phyloP scores from a whole-genome alignment of 2,888 invertebrate species.

The Phyllotreta striolata region DNA sequence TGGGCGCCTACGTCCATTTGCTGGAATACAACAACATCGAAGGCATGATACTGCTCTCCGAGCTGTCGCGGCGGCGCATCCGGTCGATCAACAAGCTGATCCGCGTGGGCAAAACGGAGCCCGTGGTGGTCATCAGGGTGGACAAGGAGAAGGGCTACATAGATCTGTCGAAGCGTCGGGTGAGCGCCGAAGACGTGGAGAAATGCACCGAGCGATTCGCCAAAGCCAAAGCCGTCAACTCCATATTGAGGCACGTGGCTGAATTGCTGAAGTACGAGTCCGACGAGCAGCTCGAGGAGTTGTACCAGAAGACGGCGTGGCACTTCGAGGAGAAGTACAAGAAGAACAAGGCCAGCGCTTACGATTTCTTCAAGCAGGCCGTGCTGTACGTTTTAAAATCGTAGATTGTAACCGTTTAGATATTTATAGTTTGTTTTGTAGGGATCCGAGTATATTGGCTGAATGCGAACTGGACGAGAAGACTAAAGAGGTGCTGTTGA shows the following conservation, averaged over 20 bases:
- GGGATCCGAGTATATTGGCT: conserved; percentile 93
- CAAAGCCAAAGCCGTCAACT: conserved; percentile 98
- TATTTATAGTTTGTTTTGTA: conserved; percentile 57
- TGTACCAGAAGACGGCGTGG: conserved; percentile 98
- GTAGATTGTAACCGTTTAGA: no score
- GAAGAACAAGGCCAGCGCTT: conserved; percentile 92
- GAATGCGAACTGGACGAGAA: conserved; percentile 94
- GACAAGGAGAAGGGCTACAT: conserved; percentile 99
- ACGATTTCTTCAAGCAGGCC: conserved; percentile 98
- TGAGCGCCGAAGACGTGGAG: conserved; percentile 96
- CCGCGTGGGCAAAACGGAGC: conserved; percentile 97
- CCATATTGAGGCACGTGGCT: conserved; percentile 96
- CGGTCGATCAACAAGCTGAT: conserved; percentile 99
- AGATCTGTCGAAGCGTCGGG: conserved; percentile 98
- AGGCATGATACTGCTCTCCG: conserved; percentile 98
- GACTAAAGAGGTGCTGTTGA: conserved; percentile 90
- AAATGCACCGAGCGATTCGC: conserved; percentile 99
- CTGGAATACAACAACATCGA: conserved; percentile 99
- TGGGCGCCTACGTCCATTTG: conserved; percentile 99
- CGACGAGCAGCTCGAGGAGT: conserved; percentile 92
- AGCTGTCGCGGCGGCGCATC: conserved; percentile 97
- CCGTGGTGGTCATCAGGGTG: conserved; percentile 98
- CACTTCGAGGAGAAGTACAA: conserved; percentile 97
- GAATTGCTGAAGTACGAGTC: conserved; percentile 90
- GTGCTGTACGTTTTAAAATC: no score